Evolutionary conservation across 2,888 invertebrate species (phyloP), one percentile per base, ranked within the genome.

Genomic region (Stegophylla sp.): DNA sequence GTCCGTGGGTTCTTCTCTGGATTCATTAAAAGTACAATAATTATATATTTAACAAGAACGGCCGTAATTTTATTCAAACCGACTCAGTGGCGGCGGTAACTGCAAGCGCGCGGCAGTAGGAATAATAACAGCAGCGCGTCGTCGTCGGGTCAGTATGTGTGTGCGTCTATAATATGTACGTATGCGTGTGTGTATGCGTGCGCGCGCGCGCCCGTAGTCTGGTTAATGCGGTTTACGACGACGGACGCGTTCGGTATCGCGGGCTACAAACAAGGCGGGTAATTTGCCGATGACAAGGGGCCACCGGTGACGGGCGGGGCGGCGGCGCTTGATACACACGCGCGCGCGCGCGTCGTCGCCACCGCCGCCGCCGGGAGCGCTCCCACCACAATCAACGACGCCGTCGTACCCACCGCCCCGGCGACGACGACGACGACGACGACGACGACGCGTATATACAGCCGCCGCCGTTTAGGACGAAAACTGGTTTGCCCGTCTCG

Each of bases 171-270:
- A 43, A 23, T 12, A 7, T 9, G 43, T 43, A 20, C 1, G 1
- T 34, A n/a, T 20, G n/a, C 45, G 63, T n/a, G 34, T 12, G 13
- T 9, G 43, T 43, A 20, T 1, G 1, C 51, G 28, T 20, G n/a
- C 45, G 63, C 63, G 48, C 63, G 72, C 56, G 59, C 74, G 74
- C 45, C 23, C 59, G 82, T 67, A 20, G 73, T 82, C 75, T 75
- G 67, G 66, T 82, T 73, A 77, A 82, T 64, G 83, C 73, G 63
- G 82, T 76, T 59, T n/a, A n/a, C n/a, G n/a, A 81, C 69, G 83
- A 34, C 56, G 82, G 53, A 59, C 83, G 83, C 84, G 83, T 79
- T 79, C 79, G 79, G 79, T 79, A 71, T 79, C 79, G 79, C 61
- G 48, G 83, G 67, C 66, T 74, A 72, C 74, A 72, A 81, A 72